Conservation (phyloP, 2,888 invertebrate genomes). For the Ischnus inquisitorius region DNA sequence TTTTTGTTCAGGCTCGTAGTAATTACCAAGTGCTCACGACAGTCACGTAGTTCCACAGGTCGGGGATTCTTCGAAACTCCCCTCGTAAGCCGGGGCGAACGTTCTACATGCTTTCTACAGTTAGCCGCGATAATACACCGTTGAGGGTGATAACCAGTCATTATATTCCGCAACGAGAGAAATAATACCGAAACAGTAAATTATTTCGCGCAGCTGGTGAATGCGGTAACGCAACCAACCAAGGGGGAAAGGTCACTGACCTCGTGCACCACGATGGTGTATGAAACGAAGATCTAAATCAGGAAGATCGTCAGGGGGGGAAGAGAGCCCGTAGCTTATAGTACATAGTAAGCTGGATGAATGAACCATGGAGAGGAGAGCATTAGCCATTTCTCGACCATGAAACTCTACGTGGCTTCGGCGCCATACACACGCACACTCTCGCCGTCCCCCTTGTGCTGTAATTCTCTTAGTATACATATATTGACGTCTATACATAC, state of each 20-base stretch:
- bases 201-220: constrained; percentile 31
- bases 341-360: constrained; percentile 44
- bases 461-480: constrained; percentile 23
- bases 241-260: too few relatives aligned
- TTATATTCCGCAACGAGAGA: constrained; percentile 47
- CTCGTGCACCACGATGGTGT: constrained; percentile 11
- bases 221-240: too few relatives aligned
- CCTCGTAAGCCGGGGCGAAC: background rate
- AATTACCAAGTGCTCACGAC: constrained; percentile 4
- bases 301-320: constrained; percentile 16
- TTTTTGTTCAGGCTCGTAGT: constrained; percentile 17
- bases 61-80: background rate
- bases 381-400: constrained; percentile 56
- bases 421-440: constrained; percentile 11
- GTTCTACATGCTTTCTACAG: constrained; percentile 18
- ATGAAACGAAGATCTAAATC: constrained; percentile 48
- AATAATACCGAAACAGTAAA: constrained; percentile 36
- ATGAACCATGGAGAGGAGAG: constrained; percentile 39
- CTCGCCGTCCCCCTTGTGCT: constrained; percentile 13
- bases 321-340: constrained; percentile 29
- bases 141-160: constrained; percentile 34
- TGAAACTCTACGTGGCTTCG: constrained; percentile 31
- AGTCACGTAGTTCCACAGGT: constrained; percentile 11
- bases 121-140: background rate
- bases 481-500: too few relatives aligned